Evolutionary conservation across 2,888 invertebrate species (phyloP).

Genomic region (Pachydiplax longipennis): DNA sequence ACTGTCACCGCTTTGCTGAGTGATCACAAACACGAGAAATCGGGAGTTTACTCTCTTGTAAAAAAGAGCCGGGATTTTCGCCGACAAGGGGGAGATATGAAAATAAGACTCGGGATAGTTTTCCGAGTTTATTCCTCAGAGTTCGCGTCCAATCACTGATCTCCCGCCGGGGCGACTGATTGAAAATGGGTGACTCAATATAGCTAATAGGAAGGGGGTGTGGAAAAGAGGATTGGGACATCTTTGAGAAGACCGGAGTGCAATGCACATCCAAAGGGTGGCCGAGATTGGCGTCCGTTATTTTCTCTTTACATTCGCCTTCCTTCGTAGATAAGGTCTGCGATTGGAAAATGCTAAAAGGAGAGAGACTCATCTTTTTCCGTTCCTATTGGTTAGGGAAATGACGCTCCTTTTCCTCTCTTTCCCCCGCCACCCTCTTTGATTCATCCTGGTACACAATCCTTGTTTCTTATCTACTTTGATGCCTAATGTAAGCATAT

Average conservation of each 20-base stretch:
- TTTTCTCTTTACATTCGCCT: background rate
- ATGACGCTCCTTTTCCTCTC: constrained; percentile 4
- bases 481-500: no score
- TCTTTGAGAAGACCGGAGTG: background rate
- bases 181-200: constrained; percentile 6
- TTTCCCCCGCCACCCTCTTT: background rate
- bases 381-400: constrained; percentile 30
- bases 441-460: background rate
- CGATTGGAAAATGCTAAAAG: constrained; percentile 22
- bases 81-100: background rate
- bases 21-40: background rate
- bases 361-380: background rate
- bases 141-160: background rate
- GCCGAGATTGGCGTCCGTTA: constrained; percentile 18
- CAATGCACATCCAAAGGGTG: constrained; percentile 6
- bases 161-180: background rate
- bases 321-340: background rate
- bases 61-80: no score
- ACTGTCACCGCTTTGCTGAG: background rate
- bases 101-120: background rate
- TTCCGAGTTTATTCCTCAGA: background rate
- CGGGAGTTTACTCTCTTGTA: no score
- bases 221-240: background rate
- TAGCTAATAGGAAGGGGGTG: constrained; percentile 18
- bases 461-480: no score